Percentiles rank a stretch among this genome's conserved stretches.
These are phyloP conservation scores for Pemphredon lugubris DNA, from an alignment of 2,888 invertebrate genomes.

Conservation along the genomic window DNA sequence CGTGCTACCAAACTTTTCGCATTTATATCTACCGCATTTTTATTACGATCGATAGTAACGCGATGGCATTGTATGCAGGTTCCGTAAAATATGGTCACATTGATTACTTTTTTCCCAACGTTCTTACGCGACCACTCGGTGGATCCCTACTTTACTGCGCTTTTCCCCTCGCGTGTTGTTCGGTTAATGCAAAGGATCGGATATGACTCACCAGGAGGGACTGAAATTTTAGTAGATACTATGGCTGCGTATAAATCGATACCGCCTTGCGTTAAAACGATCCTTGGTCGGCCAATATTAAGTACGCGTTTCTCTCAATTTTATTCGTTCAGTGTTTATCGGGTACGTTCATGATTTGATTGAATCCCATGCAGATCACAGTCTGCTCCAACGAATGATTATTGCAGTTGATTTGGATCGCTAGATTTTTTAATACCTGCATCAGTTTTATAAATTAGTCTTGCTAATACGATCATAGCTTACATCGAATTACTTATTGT, in stretches of 20 bases:
- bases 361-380: too few relatives aligned
- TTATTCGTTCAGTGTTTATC: too few relatives aligned
- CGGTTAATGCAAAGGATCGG: conserved; percentile 57
- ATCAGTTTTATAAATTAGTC: too few relatives aligned
- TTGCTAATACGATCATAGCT: too few relatives aligned
- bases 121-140: conserved; percentile 43
- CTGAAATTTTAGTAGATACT: conserved; percentile 52
- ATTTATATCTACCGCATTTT: conserved; percentile 27
- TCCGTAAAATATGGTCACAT: conserved; percentile 60
- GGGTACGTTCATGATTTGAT: too few relatives aligned
- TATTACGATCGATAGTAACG: conserved; percentile 36
- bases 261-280: conserved; percentile 20
- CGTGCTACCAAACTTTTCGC: conserved; percentile 19
- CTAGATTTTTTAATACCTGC: too few relatives aligned
- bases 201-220: conserved; percentile 60
- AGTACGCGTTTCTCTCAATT: too few relatives aligned
- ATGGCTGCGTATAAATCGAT: conserved; percentile 54
- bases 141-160: conserved; percentile 35
- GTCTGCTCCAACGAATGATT: too few relatives aligned
- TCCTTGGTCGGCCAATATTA: too few relatives aligned
- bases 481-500: too few relatives aligned
- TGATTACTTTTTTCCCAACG: conserved; percentile 54
- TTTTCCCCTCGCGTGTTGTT: conserved; percentile 42
- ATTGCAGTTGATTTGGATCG: too few relatives aligned
- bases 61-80: conserved; percentile 37